phyloP scores from a whole-genome alignment of 2,113 vertebrate genomes.

The Columba livia region DNA sequence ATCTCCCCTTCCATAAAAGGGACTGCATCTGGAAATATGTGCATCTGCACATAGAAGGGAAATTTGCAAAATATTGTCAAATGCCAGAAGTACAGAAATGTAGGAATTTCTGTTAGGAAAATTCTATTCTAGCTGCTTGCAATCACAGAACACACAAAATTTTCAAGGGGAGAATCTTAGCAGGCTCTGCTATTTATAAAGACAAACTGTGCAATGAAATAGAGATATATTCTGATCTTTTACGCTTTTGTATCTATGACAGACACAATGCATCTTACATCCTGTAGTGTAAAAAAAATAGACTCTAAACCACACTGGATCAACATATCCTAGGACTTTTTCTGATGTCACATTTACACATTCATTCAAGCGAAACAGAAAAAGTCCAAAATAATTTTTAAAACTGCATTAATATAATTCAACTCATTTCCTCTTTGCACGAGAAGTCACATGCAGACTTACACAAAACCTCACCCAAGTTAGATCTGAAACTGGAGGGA shows the following conservation, averaged over 20 bases:
- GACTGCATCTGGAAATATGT: neutral
- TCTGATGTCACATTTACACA: neutral
- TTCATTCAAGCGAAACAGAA: neutral
- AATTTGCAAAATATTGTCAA: neutral
- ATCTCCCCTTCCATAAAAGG: neutral
- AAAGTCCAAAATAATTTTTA: neutral
- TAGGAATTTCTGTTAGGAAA: neutral
- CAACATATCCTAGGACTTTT: neutral
- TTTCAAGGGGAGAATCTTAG: neutral
- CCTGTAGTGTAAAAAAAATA: neutral
- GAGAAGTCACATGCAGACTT: neutral
- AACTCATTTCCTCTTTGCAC: neutral
- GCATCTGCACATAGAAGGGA: neutral
- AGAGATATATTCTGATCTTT: neutral
- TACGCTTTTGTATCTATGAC: neutral
- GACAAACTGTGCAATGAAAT: neutral
- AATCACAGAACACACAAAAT: neutral
- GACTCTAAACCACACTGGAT: neutral
- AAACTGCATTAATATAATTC: accelerated
- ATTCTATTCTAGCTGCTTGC: neutral
- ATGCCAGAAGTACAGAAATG: accelerated
- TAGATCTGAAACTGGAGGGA: neutral
- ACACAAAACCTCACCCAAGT: neutral
- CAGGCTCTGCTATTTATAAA: neutral
- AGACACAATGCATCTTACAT: neutral